Base-by-base conservation (phyloP, 1,140 invertebrate species). In the Drosophila sp. region DNA sequence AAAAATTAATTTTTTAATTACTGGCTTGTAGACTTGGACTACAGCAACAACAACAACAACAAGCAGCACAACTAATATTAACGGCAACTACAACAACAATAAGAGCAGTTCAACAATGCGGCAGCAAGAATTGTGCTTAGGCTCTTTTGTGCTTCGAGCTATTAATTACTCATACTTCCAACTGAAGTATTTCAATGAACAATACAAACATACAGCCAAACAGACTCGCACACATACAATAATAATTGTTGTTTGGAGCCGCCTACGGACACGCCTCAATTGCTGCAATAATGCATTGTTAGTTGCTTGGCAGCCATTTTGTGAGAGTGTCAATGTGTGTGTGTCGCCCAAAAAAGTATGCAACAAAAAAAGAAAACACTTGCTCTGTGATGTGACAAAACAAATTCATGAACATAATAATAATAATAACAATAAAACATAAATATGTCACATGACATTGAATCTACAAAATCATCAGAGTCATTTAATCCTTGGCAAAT, bases 1-100 rank as follows among this genome's bases (percentile, higher is more conserved):
- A 87, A 86, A 81, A 87, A 86, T 86, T 86, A 86, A 86, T 87
- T 75, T 78, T 86, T 86, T 86, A 86, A 86, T 86, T 86, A 86
- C 82, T 54, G 82, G 41, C 62, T 43, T 45, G 34, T 50, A 62
- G 61, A 54, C 69, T 63, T 13, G 38, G 8, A 38, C 27, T 6
- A 7, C 27, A 25, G 8, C 21, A 11, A 34, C 48, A 67, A 61
- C 29, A 25, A 36, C 54, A 65, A 58, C 13, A 56, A 51, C 7
- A 25, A n/a, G n/a, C n/a, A n/a, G n/a, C n/a, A n/a, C n/a, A n/a
- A n/a, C 48, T 32, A 27, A 18, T 11, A 25, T 21, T 8, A 46
- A 34, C 8, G 11, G 29, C 48, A 59, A 41, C 56, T 43, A 41
- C 36, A 13, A 18, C 48, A 59, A 41, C 56, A 50, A 41, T 27